Percentiles rank a stretch among this genome's conserved stretches.
Conservation (phyloP, 2,113 vertebrate genomes). For the Podarcis cretensis region DNA sequence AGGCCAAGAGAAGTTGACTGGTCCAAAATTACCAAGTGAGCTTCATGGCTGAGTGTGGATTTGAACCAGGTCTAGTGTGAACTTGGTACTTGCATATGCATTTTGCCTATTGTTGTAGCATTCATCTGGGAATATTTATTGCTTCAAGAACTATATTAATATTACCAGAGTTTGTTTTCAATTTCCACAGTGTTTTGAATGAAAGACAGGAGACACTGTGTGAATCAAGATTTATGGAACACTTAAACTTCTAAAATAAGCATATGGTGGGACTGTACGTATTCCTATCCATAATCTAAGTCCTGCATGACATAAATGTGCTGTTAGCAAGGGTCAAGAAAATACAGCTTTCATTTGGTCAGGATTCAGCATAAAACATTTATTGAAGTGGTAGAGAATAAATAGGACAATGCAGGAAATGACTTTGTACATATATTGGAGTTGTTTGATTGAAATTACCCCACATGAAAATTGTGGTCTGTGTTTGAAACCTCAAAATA, state of each 20-base stretch:
- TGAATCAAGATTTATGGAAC: conserved; percentile 32
- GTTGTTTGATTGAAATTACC: background rate
- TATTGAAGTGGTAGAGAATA: background rate
- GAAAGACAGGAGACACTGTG: background rate
- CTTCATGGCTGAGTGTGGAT: too few relatives aligned
- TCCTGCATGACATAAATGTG: background rate
- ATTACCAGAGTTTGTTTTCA: conserved; percentile 46
- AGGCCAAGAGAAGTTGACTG: too few relatives aligned
- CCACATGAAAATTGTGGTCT: background rate
- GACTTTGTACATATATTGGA: background rate
- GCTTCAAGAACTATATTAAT: conserved; percentile 19
- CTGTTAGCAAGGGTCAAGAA: background rate
- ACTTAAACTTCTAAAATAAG: conserved; percentile 13
- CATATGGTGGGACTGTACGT: background rate
- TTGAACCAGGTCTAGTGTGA: too few relatives aligned
- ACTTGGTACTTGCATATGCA: too few relatives aligned
- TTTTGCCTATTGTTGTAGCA: conserved; percentile 22
- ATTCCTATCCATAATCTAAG: background rate
- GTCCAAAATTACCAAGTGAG: too few relatives aligned
- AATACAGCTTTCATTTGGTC: background rate
- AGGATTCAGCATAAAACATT: background rate
- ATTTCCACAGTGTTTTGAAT: conserved; percentile 14
- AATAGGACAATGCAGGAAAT: background rate
- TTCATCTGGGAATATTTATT: conserved; percentile 51
- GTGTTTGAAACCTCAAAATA: background rate